Base-by-base conservation (phyloP, 2,797 vertebrate genomes). In the Diplodus sargus region DNA sequence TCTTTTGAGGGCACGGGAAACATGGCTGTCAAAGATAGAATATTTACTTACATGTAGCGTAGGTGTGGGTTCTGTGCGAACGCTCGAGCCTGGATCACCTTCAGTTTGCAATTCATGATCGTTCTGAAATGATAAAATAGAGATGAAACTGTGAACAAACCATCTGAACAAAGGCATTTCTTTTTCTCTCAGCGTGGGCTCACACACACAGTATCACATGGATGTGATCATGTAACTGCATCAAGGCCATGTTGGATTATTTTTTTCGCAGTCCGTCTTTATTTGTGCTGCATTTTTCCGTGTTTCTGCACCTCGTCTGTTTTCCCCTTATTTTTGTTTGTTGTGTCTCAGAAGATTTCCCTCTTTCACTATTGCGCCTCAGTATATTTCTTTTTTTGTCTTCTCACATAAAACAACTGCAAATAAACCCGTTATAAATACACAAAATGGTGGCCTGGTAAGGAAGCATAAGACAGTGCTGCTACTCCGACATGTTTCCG, bases 61-160 rank as follows among this genome's bases (percentile, higher is more conserved):
- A 99, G 95, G 87, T 98, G 97, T 49, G 97, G 97, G 85, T 99
- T 99, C 95, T 98, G 98, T 87, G 96, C 96, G 47, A 99, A 99
- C 8, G 97, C 98, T 62, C 98, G 96, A 3, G 97, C 90, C 91
- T 98, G 98, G 93, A 99, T 99, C 84, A 93, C 96, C 88, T 93
- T 96, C 84, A 99, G 96, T 94, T 97, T 97, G 93, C 97, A 98
- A 95, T 99, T 98, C 93, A 95, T 98, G 94, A 99, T 98, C 71
- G 97, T 98, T 95, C 98, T 99, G 93, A 78, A 89, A 90, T 51
- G 65, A 83, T 64, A 76, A 72, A 88, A 74, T 49, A 82, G 30
- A 70, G 49, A 80, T 80, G 58, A 83, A 45, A 71, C 15, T 0
- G 28, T 34, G 47, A 62, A 17, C 23, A 79, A 70, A 76, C 4